These are phyloP conservation scores for Amyelois transitella DNA, from an alignment of 1,140 invertebrate genomes.

Conservation along the genomic window DNA sequence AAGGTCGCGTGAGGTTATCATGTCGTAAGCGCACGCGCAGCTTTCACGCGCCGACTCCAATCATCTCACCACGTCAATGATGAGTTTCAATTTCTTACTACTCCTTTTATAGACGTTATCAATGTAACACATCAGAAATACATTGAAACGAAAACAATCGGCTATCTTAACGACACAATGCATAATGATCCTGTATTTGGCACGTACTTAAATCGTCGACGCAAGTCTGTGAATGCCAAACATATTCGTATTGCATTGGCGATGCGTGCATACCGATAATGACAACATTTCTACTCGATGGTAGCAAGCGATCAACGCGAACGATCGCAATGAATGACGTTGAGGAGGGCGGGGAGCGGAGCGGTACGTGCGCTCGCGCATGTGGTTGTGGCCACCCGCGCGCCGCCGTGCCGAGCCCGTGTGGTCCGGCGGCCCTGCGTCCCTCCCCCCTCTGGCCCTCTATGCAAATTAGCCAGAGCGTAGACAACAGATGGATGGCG, in stretches of 20 bases:
- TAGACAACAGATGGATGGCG: constrained; percentile 72
- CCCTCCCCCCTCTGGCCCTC: constrained; percentile 41
- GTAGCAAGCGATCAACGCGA: constrained; percentile 55
- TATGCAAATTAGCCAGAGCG: constrained; percentile 70
- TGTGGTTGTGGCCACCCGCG: constrained; percentile 68
- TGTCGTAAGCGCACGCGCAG: constrained; percentile 4
- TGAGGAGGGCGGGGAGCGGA: constrained; percentile 31
- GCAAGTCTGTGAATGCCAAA: background rate
- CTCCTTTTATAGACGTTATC: background rate
- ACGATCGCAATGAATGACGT: constrained; percentile 70
- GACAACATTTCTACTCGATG: constrained; percentile 64
- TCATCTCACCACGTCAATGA: background rate
- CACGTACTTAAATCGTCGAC: constrained; percentile 1
- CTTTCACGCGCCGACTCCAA: constrained; percentile 11
- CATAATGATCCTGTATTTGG: background rate
- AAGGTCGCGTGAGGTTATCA: constrained; percentile 18
- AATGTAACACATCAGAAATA: background rate
- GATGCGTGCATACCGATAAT: constrained; percentile 59
- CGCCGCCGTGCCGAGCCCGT: constrained; percentile 50
- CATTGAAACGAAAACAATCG: constrained; percentile 1
- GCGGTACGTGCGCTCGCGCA: constrained; percentile 51
- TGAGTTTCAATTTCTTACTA: background rate
- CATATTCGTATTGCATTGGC: constrained; percentile 43
- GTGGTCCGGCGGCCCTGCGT: constrained; percentile 51
- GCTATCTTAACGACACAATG: background rate